Conservation (phyloP, 2,888 invertebrate genomes). For the Malthinus flaveolus region DNA sequence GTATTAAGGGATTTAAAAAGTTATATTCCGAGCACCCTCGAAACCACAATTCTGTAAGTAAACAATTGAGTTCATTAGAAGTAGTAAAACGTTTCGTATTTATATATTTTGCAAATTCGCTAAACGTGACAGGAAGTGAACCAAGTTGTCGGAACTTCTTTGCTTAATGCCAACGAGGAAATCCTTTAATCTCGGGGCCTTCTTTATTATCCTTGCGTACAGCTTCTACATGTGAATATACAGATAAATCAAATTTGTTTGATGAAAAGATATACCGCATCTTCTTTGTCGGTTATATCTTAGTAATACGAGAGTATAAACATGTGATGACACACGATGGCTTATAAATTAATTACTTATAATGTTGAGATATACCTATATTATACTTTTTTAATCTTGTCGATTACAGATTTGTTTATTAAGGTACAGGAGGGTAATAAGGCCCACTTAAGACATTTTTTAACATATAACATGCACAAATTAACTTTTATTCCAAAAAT, state of each 20-base stretch:
- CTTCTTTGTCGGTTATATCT: slow-evolving; percentile 7
- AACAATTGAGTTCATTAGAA: slow-evolving; percentile 14
- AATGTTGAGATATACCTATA: no score
- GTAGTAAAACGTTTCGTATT: neutral
- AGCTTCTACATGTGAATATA: slow-evolving; percentile 11
- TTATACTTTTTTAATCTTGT: no score
- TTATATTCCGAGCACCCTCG: slow-evolving; percentile 15
- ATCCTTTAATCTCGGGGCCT: slow-evolving; percentile 23
- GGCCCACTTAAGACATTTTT: no score
- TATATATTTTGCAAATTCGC: neutral
- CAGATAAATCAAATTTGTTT: slow-evolving; percentile 16
- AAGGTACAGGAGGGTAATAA: no score
- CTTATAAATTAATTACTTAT: no score
- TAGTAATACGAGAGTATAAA: no score
- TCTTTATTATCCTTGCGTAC: slow-evolving; percentile 14
- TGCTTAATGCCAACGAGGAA: slow-evolving; percentile 10
- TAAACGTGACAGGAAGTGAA: slow-evolving; percentile 15
- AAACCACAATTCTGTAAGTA: slow-evolving; percentile 11
- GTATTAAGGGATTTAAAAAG: slow-evolving; percentile 35
- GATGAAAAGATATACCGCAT: slow-evolving; percentile 6
- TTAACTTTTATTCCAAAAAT: no score
- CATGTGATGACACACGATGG: no score
- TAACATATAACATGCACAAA: no score
- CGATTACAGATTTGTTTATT: no score
- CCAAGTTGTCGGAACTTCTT: slow-evolving; percentile 16